phyloP scores from a whole-genome alignment of 2,888 invertebrate species.

The Tipula lateralis region DNA sequence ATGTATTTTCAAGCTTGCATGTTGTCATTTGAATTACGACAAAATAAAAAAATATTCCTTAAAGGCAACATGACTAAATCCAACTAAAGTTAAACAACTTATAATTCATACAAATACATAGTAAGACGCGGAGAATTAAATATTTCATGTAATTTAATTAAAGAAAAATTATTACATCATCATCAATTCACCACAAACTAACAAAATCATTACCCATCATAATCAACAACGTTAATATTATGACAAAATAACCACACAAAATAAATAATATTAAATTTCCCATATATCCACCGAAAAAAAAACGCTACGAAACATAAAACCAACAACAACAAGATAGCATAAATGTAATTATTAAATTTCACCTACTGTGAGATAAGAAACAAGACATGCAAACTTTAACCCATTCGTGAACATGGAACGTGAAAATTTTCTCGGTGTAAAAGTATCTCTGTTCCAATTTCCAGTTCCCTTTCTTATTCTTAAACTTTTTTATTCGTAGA shows the following conservation, averaged over 20 bases:
- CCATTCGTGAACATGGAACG: background rate
- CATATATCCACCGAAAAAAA: background rate
- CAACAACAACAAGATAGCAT: background rate
- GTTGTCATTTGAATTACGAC: background rate
- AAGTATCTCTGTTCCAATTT: background rate
- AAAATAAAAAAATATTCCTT: background rate
- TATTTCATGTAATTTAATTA: slow-evolving; percentile 3
- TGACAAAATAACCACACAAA: background rate
- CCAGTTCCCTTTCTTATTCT: background rate
- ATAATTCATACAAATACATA: background rate
- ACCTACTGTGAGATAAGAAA: background rate
- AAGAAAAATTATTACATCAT: background rate
- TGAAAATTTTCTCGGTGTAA: background rate
- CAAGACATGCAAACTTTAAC: background rate
- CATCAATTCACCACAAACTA: background rate
- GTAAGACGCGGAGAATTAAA: background rate
- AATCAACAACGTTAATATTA: background rate
- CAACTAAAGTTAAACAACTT: background rate
- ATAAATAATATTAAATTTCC: background rate
- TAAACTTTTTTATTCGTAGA: background rate
- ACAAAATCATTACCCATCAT: background rate
- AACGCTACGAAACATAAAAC: background rate
- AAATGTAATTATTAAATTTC: slow-evolving; percentile 19
- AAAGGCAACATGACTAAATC: background rate
- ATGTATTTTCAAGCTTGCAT: background rate